Evolutionary conservation across 1,140 invertebrate genomes (phyloP).

Genomic region (Bombus terrestris): DNA sequence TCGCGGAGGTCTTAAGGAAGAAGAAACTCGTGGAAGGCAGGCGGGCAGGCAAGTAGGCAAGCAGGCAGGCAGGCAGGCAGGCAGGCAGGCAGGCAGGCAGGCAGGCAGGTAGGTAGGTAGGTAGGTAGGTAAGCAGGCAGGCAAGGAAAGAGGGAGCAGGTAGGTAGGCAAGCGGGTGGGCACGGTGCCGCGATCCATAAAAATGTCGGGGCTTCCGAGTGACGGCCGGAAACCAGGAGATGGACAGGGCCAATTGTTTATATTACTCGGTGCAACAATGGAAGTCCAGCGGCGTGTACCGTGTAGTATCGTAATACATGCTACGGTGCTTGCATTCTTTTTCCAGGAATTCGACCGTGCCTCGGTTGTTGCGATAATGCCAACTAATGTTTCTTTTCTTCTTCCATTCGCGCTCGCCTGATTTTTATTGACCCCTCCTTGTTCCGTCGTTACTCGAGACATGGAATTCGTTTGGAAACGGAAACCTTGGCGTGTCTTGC

Average conservation of each 20-base stretch:
- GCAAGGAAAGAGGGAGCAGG: conserved; percentile 17
- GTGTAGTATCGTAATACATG: conserved; percentile 63
- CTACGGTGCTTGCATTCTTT: conserved; percentile 75
- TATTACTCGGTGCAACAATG: conserved; percentile 81
- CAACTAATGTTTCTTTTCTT: conserved; percentile 71
- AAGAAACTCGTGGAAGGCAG: conserved; percentile 48
- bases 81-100: neutral
- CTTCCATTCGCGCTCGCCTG: conserved; percentile 72
- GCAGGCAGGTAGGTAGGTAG: neutral
- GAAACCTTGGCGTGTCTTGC: conserved; percentile 20
- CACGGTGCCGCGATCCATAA: conserved; percentile 79
- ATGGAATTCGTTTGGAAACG: conserved; percentile 30
- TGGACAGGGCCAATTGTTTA: conserved; percentile 83
- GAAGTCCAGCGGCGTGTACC: conserved; percentile 63
- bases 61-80: conserved; percentile 5
- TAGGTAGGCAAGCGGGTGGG: conserved; percentile 30
- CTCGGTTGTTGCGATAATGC: conserved; percentile 77
- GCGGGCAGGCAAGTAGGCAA: neutral
- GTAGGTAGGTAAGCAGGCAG: neutral
- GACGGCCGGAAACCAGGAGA: conserved; percentile 81
- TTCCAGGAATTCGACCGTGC: conserved; percentile 79
- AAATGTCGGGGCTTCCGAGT: conserved; percentile 81
- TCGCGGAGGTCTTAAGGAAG: conserved; percentile 54
- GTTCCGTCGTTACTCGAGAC: neutral
- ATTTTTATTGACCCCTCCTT: conserved; percentile 61